These are phyloP conservation scores for Eretmocerus hayati DNA, from an alignment of 2,888 invertebrate genomes.

Conservation along the genomic window DNA sequence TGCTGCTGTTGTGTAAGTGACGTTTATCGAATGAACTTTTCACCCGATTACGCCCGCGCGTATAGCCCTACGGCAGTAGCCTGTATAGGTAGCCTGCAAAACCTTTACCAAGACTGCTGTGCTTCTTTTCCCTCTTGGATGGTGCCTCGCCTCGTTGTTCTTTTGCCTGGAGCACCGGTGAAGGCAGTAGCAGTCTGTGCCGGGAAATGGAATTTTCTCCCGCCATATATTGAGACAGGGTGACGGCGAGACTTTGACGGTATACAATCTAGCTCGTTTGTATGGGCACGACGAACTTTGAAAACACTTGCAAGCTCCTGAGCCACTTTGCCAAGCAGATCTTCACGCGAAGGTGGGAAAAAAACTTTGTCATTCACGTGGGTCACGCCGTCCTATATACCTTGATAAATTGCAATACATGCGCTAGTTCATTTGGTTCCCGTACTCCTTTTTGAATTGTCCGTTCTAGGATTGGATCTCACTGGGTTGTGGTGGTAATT, in stretches of 20 bases:
- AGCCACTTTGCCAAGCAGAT: conserved; percentile 18
- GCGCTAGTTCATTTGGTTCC: background rate
- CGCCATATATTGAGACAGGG: background rate
- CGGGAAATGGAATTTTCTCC: too few relatives aligned
- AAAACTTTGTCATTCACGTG: too few relatives aligned
- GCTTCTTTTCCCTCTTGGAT: background rate
- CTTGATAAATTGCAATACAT: too few relatives aligned
- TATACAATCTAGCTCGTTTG: conserved; percentile 7
- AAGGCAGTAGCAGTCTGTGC: too few relatives aligned
- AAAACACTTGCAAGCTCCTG: conserved; percentile 16
- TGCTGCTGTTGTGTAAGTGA: conserved; percentile 8
- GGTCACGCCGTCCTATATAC: background rate
- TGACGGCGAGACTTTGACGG: background rate
- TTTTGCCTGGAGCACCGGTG: background rate
- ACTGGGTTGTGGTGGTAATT: too few relatives aligned
- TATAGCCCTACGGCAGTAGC: background rate
- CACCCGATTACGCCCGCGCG: background rate
- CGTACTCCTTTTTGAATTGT: background rate
- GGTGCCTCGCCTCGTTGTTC: background rate
- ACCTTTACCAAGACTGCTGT: too few relatives aligned
- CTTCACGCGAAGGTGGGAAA: conserved; percentile 1
- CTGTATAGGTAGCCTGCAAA: too few relatives aligned
- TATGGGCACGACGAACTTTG: conserved; percentile 15
- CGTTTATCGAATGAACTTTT: conserved; percentile 13
- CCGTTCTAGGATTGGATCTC: too few relatives aligned